Evolutionary conservation across 2,113 vertebrate genomes (phyloP).

Genomic region (Rhynchomys soricoides): DNA sequence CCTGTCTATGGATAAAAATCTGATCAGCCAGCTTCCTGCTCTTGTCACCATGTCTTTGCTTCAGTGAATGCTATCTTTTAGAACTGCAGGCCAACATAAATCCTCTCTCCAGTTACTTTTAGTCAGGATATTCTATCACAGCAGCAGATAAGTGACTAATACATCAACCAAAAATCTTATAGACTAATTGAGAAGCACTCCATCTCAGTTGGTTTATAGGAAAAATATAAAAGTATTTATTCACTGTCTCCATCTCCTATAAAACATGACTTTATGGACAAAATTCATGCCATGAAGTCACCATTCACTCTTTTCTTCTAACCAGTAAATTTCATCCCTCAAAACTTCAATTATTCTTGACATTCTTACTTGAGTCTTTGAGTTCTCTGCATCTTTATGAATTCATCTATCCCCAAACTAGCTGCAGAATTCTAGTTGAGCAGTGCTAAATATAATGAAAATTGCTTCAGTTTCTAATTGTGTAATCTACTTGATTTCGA

Average conservation of each 20-base stretch:
- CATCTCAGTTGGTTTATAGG: not conserved
- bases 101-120: not conserved
- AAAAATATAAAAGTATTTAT: slow-evolving; percentile 18
- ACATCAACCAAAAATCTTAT: not conserved
- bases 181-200: not conserved
- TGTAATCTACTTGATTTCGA: slow-evolving; percentile 12
- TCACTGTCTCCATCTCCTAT: not conserved
- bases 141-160: not conserved
- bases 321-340: not conserved
- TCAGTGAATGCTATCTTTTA: not conserved
- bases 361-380: not conserved
- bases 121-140: not conserved
- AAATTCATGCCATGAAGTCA: not conserved
- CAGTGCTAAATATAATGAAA: not conserved
- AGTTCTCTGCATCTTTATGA: not conserved
- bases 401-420: slow-evolving; percentile 21
- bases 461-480: slow-evolving; percentile 14
- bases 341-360: not conserved
- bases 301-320: not conserved
- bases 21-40: not conserved
- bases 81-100: not conserved
- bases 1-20: not conserved
- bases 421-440: not conserved
- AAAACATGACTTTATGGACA: not conserved
- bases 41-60: not conserved